Evolutionary conservation across 2,888 invertebrate genomes (phyloP).

Genomic region (Eupithecia vulgata): DNA sequence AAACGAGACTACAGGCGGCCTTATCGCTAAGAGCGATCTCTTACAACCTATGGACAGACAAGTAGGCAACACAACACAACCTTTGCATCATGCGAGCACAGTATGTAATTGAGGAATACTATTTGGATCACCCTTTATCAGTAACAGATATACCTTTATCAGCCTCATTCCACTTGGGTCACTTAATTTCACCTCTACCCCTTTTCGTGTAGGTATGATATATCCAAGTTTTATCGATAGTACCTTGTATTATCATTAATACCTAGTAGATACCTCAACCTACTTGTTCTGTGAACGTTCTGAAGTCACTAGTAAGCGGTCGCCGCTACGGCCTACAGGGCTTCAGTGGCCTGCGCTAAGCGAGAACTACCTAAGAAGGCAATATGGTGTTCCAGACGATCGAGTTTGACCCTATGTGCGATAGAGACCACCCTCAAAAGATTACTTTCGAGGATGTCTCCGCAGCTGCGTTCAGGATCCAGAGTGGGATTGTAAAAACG

Average conservation of each 20-base stretch:
- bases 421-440: conserved; percentile 87
- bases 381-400: conserved; percentile 76
- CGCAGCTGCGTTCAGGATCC: conserved; percentile 94
- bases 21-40: not conserved
- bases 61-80: not conserved
- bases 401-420: conserved; percentile 84
- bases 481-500: conserved; percentile 91
- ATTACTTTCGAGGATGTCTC: conserved; percentile 94
- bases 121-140: not conserved
- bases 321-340: not conserved
- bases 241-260: not conserved
- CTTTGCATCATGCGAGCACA: not conserved
- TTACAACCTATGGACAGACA: not conserved
- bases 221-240: not conserved
- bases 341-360: not conserved
- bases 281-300: not conserved
- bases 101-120: not conserved
- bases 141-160: not conserved
- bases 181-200: conserved; percentile 51
- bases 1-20: not conserved
- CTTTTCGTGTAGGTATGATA: conserved; percentile 26
- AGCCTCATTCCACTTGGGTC: not conserved
- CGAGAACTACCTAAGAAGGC: conserved; percentile 7
- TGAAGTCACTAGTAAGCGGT: not conserved
- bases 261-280: conserved; percentile 2